phyloP scores from a whole-genome alignment of 1,140 invertebrate genomes.

The Mactra quadrangularis region DNA sequence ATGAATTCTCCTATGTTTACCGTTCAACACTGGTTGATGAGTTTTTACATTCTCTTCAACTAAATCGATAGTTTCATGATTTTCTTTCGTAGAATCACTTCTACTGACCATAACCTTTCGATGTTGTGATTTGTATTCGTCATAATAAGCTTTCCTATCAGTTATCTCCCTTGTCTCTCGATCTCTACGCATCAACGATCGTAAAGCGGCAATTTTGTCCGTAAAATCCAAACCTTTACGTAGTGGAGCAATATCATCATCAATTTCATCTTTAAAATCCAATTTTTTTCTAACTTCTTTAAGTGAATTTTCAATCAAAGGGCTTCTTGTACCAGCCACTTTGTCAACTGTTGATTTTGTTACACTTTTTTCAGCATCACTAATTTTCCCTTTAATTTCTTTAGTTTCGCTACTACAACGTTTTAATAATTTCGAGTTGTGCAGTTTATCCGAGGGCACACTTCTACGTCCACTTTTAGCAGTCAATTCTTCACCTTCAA shows the following conservation, averaged over 20 bases:
- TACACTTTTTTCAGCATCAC: neutral
- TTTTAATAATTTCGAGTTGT: slow-evolving; percentile 1
- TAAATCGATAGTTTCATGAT: slow-evolving; percentile 2
- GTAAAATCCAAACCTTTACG: slow-evolving; percentile 65
- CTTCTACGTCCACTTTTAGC: slow-evolving; percentile 8
- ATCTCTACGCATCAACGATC: slow-evolving; percentile 56
- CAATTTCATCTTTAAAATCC: slow-evolving; percentile 49
- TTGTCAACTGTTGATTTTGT: neutral
- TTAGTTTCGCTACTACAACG: slow-evolving; percentile 4
- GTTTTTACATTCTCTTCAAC: neutral
- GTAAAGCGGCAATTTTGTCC: slow-evolving; percentile 68
- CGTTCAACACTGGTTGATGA: slow-evolving; percentile 6
- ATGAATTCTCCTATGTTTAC: slow-evolving; percentile 7
- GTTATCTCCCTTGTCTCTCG: slow-evolving; percentile 34
- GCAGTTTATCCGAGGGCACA: slow-evolving; percentile 4
- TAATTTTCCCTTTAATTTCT: neutral
- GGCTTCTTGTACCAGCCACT: neutral
- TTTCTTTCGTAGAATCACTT: slow-evolving; percentile 52
- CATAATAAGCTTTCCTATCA: slow-evolving; percentile 58
- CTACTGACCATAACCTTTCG: slow-evolving; percentile 34
- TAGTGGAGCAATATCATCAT: slow-evolving; percentile 22
- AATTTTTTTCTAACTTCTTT: slow-evolving; percentile 35
- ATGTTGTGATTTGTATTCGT: slow-evolving; percentile 35
- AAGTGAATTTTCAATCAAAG: slow-evolving; percentile 8
- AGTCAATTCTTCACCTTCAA: neutral